Conservation (phyloP, 2,113 vertebrate species). For the Orycteropus afer region DNA sequence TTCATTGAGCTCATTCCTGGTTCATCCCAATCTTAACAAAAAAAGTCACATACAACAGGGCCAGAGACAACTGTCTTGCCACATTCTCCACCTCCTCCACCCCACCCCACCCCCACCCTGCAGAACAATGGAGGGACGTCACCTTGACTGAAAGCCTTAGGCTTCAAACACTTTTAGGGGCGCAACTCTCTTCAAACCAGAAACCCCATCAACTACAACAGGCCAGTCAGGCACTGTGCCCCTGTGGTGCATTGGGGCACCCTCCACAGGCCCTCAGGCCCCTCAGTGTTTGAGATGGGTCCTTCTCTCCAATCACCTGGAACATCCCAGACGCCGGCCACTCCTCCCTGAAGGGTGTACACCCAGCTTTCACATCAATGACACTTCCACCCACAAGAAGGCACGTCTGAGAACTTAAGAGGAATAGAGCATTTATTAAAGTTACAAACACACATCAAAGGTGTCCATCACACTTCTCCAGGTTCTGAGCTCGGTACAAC, state of each 20-base stretch:
- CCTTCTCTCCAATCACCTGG: neutral
- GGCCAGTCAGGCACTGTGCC: neutral
- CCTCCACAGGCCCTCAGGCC: neutral
- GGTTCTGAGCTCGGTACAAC: neutral
- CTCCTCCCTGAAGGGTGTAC: neutral
- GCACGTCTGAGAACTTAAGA: neutral
- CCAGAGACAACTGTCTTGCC: neutral
- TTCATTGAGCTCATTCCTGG: slow-evolving; percentile 26
- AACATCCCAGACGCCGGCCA: neutral
- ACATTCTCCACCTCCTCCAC: neutral
- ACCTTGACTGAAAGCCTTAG: neutral
- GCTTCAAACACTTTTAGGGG: neutral
- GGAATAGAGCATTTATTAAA: slow-evolving; percentile 25
- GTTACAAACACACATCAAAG: neutral
- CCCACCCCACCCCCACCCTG: too few relatives aligned
- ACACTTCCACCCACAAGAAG: neutral
- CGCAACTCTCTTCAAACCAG: neutral
- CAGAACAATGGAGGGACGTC: neutral
- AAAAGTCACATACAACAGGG: neutral
- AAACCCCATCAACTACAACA: neutral
- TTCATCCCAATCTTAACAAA: neutral
- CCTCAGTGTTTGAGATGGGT: neutral
- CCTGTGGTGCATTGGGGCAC: accelerated
- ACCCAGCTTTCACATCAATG: neutral
- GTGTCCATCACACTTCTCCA: neutral